Evolutionary conservation across 1,140 invertebrate species (phyloP).

Genomic region (Euura lappo): DNA sequence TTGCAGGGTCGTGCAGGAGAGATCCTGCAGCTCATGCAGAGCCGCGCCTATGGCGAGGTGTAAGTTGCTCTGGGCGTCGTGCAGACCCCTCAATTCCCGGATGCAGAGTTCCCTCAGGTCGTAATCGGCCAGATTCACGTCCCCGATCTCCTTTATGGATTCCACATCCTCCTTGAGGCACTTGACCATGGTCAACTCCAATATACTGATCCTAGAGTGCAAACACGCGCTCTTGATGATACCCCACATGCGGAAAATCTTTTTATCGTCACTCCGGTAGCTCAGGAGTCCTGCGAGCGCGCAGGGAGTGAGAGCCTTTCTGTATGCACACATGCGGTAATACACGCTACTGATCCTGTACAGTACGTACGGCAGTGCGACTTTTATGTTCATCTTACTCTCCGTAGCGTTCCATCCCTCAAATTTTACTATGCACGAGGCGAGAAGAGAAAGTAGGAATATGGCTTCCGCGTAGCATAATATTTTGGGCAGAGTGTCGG

Average conservation of each 20-base stretch:
- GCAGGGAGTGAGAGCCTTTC: slow-evolving; percentile 38
- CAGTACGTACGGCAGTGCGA: slow-evolving; percentile 29
- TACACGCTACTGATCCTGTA: slow-evolving; percentile 36
- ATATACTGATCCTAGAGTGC: slow-evolving; percentile 23
- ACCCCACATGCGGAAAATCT: slow-evolving; percentile 45
- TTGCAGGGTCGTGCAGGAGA: slow-evolving; percentile 27
- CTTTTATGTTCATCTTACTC: slow-evolving; percentile 25
- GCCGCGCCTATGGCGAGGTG: slow-evolving; percentile 29
- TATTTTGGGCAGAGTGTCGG: slow-evolving; percentile 22
- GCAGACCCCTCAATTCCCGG: slow-evolving; percentile 37
- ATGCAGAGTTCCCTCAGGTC: slow-evolving; percentile 41
- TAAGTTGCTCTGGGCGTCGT: slow-evolving; percentile 33
- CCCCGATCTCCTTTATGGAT: slow-evolving; percentile 37
- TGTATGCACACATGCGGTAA: slow-evolving; percentile 33
- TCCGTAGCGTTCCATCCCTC: slow-evolving; percentile 25
- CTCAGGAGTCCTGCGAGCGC: slow-evolving; percentile 46
- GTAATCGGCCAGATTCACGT: slow-evolving; percentile 36
- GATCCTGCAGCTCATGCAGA: slow-evolving; percentile 35
- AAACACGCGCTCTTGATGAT: slow-evolving; percentile 39
- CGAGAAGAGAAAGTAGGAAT: slow-evolving; percentile 32
- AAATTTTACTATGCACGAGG: slow-evolving; percentile 25
- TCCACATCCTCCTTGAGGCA: slow-evolving; percentile 37
- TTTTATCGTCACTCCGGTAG: slow-evolving; percentile 31
- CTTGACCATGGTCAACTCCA: slow-evolving; percentile 38
- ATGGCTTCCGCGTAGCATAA: slow-evolving; percentile 30